These are phyloP conservation scores for Crossocerus cetratus DNA, from an alignment of 2,888 invertebrate genomes.

Conservation along the genomic window DNA sequence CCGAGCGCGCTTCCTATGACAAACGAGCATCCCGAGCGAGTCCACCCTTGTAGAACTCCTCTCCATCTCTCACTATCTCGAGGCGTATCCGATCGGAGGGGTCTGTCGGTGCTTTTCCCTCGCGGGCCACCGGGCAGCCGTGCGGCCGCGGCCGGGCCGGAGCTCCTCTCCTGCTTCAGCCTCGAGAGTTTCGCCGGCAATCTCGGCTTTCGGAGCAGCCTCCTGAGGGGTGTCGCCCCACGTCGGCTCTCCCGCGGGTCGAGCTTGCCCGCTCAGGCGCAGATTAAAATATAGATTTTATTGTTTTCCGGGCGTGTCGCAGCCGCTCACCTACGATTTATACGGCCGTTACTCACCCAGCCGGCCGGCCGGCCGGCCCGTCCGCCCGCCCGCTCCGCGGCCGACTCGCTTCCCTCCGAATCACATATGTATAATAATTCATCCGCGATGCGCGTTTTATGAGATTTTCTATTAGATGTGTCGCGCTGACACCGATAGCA, in stretches of 20 bases:
- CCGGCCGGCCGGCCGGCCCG: too few species aligned
- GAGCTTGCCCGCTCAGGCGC: constrained; percentile 53
- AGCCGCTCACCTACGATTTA: constrained; percentile 65
- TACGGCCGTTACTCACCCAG: constrained; percentile 70
- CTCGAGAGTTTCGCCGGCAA: constrained; percentile 36
- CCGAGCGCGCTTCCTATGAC: constrained; percentile 56
- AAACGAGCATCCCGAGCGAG: constrained; percentile 63
- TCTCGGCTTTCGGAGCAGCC: constrained; percentile 47
- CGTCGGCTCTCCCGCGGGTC: constrained; percentile 43
- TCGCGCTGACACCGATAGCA: constrained; percentile 48
- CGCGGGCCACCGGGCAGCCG: too few species aligned
- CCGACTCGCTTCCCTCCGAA: constrained; percentile 43
- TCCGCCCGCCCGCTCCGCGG: too few species aligned
- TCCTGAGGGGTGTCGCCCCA: constrained; percentile 30
- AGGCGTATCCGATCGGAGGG: too few species aligned
- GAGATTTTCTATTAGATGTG: constrained; percentile 65
- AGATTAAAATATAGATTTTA: constrained; percentile 75
- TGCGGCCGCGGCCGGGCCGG: too few species aligned
- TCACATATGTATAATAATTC: constrained; percentile 67
- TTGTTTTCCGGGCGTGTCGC: constrained; percentile 68
- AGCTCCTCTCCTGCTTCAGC: constrained; percentile 7
- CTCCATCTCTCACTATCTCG: too few species aligned
- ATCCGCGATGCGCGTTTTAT: constrained; percentile 64
- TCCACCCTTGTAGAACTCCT: constrained; percentile 11
- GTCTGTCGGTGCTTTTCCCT: too few species aligned